These are phyloP conservation scores for Malthinus flaveolus DNA, from an alignment of 2,888 invertebrate genomes.

Conservation along the genomic window DNA sequence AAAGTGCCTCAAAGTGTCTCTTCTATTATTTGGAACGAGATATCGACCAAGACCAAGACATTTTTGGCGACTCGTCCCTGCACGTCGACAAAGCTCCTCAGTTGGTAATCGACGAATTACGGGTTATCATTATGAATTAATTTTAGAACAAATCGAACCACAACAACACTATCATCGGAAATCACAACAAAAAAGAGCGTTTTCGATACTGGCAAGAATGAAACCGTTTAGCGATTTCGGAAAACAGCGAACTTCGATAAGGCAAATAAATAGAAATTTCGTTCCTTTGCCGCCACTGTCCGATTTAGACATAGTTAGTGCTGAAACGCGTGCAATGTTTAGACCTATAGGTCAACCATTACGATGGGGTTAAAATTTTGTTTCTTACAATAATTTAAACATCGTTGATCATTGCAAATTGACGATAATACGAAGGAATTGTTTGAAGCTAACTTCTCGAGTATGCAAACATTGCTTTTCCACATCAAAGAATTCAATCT, in stretches of 20 bases:
- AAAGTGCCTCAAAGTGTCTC: no score
- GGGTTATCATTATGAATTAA: no score
- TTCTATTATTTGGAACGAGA: no score
- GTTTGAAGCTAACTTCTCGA: no score
- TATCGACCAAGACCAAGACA: no score
- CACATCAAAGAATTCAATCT: no score
- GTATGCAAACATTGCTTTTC: no score
- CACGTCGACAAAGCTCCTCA: no score
- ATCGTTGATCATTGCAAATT: conserved; percentile 21
- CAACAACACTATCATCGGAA: conserved; percentile 9
- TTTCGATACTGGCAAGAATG: conserved; percentile 55
- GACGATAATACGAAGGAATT: neutral
- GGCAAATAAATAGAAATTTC: conserved; percentile 37
- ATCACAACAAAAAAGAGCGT: conserved; percentile 48
- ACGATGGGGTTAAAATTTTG: conserved; percentile 52
- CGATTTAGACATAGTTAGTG: conserved; percentile 45
- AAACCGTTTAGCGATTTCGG: conserved; percentile 54
- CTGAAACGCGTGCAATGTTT: conserved; percentile 50
- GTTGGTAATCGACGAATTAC: no score
- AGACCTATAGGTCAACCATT: conserved; percentile 56
- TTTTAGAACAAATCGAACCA: conserved; percentile 20
- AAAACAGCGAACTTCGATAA: conserved; percentile 49
- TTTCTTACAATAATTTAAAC: conserved; percentile 13
- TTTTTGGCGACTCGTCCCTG: no score
- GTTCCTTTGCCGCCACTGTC: conserved; percentile 14